Conservation (phyloP, 1,140 invertebrate genomes). For the Agrilus planipennis region DNA sequence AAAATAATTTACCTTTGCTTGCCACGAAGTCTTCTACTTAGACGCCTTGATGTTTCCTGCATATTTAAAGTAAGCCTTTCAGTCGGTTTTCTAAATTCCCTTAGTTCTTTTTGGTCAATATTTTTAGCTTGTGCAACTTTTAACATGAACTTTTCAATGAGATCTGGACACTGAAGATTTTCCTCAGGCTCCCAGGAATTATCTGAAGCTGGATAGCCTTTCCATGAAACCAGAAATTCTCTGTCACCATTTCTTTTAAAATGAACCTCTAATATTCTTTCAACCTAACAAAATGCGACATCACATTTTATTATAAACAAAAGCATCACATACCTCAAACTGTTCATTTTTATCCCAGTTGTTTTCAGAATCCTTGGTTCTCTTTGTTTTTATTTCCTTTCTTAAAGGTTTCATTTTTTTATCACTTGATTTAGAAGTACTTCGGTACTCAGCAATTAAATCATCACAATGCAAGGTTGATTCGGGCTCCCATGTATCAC, state of each 20-base stretch:
- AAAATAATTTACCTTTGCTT: conserved; percentile 58
- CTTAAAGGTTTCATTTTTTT: conserved; percentile 28
- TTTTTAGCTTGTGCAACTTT: conserved; percentile 37
- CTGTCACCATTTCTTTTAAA: conserved; percentile 53
- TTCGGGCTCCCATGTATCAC: conserved; percentile 72
- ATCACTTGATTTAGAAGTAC: conserved; percentile 14
- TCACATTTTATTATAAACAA: no score
- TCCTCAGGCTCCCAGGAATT: conserved; percentile 66
- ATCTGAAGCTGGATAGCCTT: conserved; percentile 50
- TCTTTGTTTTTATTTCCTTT: conserved; percentile 18
- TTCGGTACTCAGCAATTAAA: conserved; percentile 47
- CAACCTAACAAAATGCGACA: no score
- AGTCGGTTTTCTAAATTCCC: conserved; percentile 51
- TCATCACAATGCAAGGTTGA: conserved; percentile 57
- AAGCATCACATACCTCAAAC: no score
- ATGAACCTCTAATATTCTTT: conserved; percentile 61
- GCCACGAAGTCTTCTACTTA: conserved; percentile 47
- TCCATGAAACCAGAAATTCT: conserved; percentile 72
- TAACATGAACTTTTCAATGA: conserved; percentile 56
- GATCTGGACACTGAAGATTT: conserved; percentile 53
- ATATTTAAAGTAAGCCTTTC: conserved; percentile 52
- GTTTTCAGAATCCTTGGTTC: conserved; percentile 19
- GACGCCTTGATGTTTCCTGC: conserved; percentile 40
- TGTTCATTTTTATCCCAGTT: conserved; percentile 45
- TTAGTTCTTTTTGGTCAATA: conserved; percentile 38